These are phyloP conservation scores for Anomalospiza imberbis DNA, from an alignment of 2,797 vertebrate genomes.

Conservation along the genomic window DNA sequence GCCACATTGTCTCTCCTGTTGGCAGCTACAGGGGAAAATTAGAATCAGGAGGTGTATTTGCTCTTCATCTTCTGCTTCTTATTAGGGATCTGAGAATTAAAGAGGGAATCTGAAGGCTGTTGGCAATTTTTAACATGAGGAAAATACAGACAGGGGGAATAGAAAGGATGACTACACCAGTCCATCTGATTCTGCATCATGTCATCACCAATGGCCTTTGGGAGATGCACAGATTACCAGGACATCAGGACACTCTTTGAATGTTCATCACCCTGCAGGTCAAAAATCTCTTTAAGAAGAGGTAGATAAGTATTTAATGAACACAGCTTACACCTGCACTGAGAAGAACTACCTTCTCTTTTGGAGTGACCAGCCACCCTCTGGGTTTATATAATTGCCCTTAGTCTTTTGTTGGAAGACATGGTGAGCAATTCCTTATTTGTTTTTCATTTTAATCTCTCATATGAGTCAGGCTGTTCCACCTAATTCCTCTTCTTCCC, in stretches of 20 bases:
- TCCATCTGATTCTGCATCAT: neutral
- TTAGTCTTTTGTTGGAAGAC: neutral
- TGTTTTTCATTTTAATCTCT: neutral
- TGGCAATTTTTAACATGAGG: neutral
- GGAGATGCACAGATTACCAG: neutral
- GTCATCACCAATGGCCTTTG: fast-evolving
- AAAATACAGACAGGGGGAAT: neutral
- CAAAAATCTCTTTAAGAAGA: neutral
- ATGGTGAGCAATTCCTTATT: neutral
- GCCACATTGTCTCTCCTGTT: neutral
- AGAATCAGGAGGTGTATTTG: neutral
- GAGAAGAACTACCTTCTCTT: neutral
- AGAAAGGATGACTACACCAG: neutral
- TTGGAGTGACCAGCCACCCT: fast-evolving
- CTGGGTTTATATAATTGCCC: neutral
- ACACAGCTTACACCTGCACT: neutral
- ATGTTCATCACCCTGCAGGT: neutral
- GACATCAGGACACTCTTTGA: neutral
- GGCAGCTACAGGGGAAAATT: neutral
- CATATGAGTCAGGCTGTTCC: neutral
- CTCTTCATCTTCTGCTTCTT: neutral
- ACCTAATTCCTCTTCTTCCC: neutral
- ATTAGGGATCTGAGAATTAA: neutral
- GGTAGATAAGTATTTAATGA: neutral
- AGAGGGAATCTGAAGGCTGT: neutral